Evolutionary conservation across 2,888 invertebrate genomes (phyloP).

Genomic region (Mythimna albipuncta): DNA sequence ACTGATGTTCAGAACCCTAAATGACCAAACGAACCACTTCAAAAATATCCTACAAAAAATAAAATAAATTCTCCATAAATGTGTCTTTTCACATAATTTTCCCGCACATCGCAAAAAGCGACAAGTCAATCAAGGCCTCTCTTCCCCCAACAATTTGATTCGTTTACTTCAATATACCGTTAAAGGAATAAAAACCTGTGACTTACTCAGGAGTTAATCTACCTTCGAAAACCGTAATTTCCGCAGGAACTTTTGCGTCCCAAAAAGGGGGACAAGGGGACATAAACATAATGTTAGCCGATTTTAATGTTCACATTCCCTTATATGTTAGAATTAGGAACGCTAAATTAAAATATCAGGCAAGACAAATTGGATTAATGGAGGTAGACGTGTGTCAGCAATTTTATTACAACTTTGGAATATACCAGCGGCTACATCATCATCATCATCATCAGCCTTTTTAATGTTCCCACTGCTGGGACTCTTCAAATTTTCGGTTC

Average conservation of each 20-base stretch:
- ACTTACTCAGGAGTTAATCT: conserved; percentile 62
- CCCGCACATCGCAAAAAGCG: conserved; percentile 6
- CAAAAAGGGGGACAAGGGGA: not conserved
- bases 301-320: conserved; percentile 31
- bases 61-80: conserved; percentile 1
- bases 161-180: conserved; percentile 46
- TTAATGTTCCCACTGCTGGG: too few relatives aligned
- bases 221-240: conserved; percentile 62
- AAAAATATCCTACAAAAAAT: not conserved
- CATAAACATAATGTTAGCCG: conserved; percentile 42
- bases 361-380: too few relatives aligned
- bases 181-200: conserved; percentile 40
- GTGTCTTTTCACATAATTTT: conserved; percentile 19
- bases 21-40: not conserved
- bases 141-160: conserved; percentile 29
- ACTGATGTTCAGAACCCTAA: not conserved
- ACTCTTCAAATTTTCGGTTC: too few relatives aligned
- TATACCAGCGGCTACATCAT: too few relatives aligned
- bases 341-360: conserved; percentile 49
- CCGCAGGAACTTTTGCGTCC: conserved; percentile 55
- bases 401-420: too few relatives aligned
- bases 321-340: conserved; percentile 47
- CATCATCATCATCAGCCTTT: too few relatives aligned
- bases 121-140: conserved; percentile 25
- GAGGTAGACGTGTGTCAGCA: too few relatives aligned